Base-by-base conservation (phyloP, 2,888 invertebrate species). In the Spialia ferax region DNA sequence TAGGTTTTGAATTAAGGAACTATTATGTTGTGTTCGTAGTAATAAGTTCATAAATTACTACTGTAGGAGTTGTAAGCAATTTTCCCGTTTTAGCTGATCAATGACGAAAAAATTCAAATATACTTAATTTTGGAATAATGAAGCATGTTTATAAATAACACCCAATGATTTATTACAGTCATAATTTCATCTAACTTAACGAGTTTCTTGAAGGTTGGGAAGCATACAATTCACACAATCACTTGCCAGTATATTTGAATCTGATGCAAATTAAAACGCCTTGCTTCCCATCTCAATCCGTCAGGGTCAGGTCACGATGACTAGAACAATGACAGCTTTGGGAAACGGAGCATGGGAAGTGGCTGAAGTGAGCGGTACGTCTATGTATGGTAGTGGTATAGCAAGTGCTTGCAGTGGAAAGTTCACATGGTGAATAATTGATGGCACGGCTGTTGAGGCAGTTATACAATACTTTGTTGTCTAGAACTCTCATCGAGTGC, bases 271-370 rank as follows among this genome's bases (percentile, higher is more conserved):
- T 73, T 52, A 63, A 59, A 62, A 66, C 15, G 29, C 50, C 57
- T 52, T 20, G 57, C 61, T 69, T 63, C 60, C 63, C 56, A 68
- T 79, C 76, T 75, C 75, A 77, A 83, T 79, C 80, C 83, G 81
- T 83, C 83, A 82, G 85, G 88, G 87, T 85, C 86, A 83, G 84
- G 88, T 86, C 80, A 80, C 71, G 72, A 77, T 81, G 81, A 84
- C 84, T 82, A 85, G 74, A 82, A 88, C 87, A 89, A 89, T 87
- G 79, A 77, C 72, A 60, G 64, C 63, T 73, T 70, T 90, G 91
- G 77, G 91, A 91, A 91, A 82, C 85, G 75, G 89, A 82, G 79
- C 91, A 89, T 91, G 91, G 79, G 91, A 91, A 88, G 74, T 38
- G 80, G 85, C 83, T 85, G 83, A 91, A 88, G 74, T 35, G 79